Base-by-base conservation (phyloP, 2,113 vertebrate genomes). In the Sigmodon hispidus region DNA sequence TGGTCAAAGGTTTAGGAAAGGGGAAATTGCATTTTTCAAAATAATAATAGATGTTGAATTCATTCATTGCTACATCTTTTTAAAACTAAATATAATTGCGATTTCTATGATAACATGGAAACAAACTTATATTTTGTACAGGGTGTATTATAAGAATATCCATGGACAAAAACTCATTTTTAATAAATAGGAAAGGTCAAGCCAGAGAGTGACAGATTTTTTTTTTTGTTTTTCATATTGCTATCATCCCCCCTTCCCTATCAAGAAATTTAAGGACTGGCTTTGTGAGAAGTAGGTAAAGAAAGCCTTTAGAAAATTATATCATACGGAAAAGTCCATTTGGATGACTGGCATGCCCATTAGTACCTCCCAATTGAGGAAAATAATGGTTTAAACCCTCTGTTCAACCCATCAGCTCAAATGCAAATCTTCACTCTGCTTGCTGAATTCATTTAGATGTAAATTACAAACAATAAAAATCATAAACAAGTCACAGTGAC, bases 381-480 rank as follows among this genome's bases (percentile, higher is more conserved):
- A 94, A 87, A 73, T 3, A 70, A 29, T 73, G 75, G 31, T 24
- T 97, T 96, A 86, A 88, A 93, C 45, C 1, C n/a, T 59, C 96
- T 97, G 69, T 94, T 90, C 81, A 0, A 61, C 48, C 63, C 96
- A 36, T 93, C 81, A 61, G 21, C 43, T 31, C 43, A 8, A 77
- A 93, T 96, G 79, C 34, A 91, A 89, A 65, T 95, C 69, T 76
- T 88, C 87, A 77, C 45, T 63, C 45, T 50, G 45, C 13, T 72
- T 96, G 34, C 21, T 83, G 84, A 98, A 96, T 63, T 8, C 73
- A 96, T 97, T 98, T 95, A 96, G n/a, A 94, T 75, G 10, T n/a
- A 85, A 92, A 81, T 80, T 73, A 43, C 69, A 93, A 79, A 67
- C 94, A 43, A 76, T 87, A 52, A 94, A 97, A 92, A 55, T 22